These are phyloP conservation scores for Xenopus laevis DNA, from an alignment of 2,113 vertebrate genomes.

Conservation along the genomic window DNA sequence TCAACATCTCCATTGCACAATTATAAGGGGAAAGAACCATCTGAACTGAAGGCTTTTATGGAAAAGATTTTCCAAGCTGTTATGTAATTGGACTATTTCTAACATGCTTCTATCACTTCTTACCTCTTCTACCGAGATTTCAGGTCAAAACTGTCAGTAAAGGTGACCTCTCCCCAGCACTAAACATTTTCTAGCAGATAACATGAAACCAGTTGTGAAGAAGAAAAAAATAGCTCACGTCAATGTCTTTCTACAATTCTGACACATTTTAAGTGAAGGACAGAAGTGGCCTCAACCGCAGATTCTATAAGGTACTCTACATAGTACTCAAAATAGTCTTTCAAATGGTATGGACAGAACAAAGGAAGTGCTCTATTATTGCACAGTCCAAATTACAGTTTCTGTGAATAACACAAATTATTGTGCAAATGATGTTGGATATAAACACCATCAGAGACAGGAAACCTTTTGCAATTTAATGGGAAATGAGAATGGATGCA, in stretches of 20 bases:
- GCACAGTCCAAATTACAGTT: constrained; percentile 4
- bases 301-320: constrained; percentile 10
- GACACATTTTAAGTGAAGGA: constrained; percentile 26
- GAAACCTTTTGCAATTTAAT: background rate
- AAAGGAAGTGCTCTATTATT: constrained; percentile 8
- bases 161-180: constrained; percentile 35
- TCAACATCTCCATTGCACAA: no score
- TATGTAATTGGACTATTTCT: no score
- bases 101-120: no score
- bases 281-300: constrained; percentile 15
- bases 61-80: no score
- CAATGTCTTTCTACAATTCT: constrained; percentile 21
- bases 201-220: constrained; percentile 19
- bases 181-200: constrained; percentile 32
- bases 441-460: constrained; percentile 1
- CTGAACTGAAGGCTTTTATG: no score
- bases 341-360: background rate
- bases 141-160: constrained; percentile 18
- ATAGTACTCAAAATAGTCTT: constrained; percentile 3
- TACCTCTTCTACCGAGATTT: background rate
- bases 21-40: no score
- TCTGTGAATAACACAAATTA: background rate
- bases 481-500: background rate
- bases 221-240: constrained; percentile 22
- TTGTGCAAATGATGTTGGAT: background rate